Evolutionary conservation across 2,888 invertebrate genomes (phyloP).

Genomic region (Drosophila austrosaltans): DNA sequence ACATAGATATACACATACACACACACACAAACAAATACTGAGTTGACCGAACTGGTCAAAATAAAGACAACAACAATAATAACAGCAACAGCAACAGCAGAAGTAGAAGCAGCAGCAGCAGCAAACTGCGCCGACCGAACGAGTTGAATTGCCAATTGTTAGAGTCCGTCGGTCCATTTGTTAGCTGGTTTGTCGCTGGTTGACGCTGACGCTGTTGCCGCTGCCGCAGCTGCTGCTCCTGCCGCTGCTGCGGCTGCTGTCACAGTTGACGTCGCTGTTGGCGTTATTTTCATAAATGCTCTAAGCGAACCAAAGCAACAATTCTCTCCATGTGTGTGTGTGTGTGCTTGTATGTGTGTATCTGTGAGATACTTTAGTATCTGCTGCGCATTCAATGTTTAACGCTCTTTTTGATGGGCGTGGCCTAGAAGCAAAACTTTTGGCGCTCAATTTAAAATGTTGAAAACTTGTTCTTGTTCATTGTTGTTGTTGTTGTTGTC

Average conservation of each 20-base stretch:
- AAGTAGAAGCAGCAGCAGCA: slow-evolving; percentile 19
- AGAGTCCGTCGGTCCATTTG: too few species aligned
- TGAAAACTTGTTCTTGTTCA: slow-evolving; percentile 53
- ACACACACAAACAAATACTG: slow-evolving; percentile 23
- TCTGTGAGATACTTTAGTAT: slow-evolving; percentile 48
- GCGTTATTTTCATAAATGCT: slow-evolving; percentile 62
- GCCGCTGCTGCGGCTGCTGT: slow-evolving; percentile 8
- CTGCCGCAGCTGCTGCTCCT: slow-evolving; percentile 21
- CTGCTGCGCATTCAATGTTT: slow-evolving; percentile 53
- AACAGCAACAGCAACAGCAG: slow-evolving; percentile 28
- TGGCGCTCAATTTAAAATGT: slow-evolving; percentile 71
- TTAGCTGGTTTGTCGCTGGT: slow-evolving; percentile 25
- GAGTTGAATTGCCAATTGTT: slow-evolving; percentile 58
- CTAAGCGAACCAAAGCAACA: slow-evolving; percentile 44
- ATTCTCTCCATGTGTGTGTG: slow-evolving; percentile 19
- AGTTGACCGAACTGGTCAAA: slow-evolving; percentile 71
- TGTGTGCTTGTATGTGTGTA: slow-evolving; percentile 27
- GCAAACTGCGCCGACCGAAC: slow-evolving; percentile 33
- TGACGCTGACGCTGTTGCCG: slow-evolving; percentile 26
- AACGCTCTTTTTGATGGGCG: slow-evolving; percentile 68
- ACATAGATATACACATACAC: slow-evolving; percentile 36
- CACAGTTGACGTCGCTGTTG: slow-evolving; percentile 26
- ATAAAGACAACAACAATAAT: slow-evolving; percentile 35
- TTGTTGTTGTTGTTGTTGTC: slow-evolving; percentile 25
- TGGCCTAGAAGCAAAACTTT: slow-evolving; percentile 66